These are phyloP conservation scores for Drosophila bocki DNA, from an alignment of 1,140 invertebrate genomes.

Conservation along the genomic window DNA sequence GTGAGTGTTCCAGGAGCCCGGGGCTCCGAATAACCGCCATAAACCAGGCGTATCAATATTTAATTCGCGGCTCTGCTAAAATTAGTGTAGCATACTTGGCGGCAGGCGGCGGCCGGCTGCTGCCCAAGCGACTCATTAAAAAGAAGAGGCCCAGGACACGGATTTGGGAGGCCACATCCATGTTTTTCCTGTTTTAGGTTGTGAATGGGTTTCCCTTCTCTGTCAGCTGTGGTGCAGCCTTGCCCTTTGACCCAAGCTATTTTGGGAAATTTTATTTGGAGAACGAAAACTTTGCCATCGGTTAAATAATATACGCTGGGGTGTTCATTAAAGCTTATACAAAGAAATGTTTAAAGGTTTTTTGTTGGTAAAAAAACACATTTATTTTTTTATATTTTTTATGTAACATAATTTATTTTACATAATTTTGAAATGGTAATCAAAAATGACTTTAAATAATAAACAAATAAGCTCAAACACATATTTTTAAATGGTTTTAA, in stretches of 20 bases:
- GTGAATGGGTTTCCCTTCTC: constrained; percentile 10
- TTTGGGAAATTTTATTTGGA: constrained; percentile 14
- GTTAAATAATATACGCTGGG: constrained; percentile 5
- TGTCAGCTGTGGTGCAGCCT: constrained; percentile 25
- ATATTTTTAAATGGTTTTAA: background rate
- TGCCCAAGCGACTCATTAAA: constrained; percentile 32
- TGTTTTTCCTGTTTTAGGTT: background rate
- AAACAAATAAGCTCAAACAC: background rate
- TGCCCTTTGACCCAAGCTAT: constrained; percentile 38
- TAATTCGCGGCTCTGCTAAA: constrained; percentile 43
- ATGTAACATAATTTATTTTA: too few species aligned
- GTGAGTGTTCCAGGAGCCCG: constrained; percentile 87
- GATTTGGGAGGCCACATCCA: constrained; percentile 2
- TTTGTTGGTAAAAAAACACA: too few species aligned
- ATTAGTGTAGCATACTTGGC: constrained; percentile 72
- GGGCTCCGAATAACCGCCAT: background rate
- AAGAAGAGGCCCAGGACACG: background rate
- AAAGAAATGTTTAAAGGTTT: background rate
- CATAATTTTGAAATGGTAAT: background rate
- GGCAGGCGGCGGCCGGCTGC: constrained; percentile 26
- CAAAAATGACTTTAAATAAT: background rate
- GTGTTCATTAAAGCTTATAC: background rate
- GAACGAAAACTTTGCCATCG: constrained; percentile 3
- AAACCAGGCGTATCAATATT: constrained; percentile 35
- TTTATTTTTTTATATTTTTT: too few species aligned